Evolutionary conservation across 92 coral and sea anemone genomes (phyloP), one percentile per base, ranked within the genome.

Genomic region (Porites divaricata): DNA sequence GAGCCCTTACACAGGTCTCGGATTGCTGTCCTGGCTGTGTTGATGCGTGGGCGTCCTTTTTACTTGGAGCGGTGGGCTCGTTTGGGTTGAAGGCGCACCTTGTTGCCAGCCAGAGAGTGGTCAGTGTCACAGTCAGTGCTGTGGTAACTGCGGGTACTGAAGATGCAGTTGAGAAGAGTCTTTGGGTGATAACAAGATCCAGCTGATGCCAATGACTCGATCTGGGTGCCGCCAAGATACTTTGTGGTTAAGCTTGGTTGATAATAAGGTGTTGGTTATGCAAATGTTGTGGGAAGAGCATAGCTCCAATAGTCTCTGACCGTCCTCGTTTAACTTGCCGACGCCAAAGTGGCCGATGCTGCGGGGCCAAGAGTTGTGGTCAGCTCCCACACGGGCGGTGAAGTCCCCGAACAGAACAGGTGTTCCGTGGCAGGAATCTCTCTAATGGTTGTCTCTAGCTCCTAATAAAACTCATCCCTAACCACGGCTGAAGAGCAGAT

Each of bases 121-220:
- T 81, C 81, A 26, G 87, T 61, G 90, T 81, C 90, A 50, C 89
- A 87, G 50, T 85, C 84, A 49, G 88, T 77, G 25, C 88, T 65
- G 22, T 84, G 81, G 67, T 74, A 75, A 25, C 67, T 52, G 67
- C 88, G 67, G 2, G 81, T 84, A 12, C 16, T 3, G 59, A 77
- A 6, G 89, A 85, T 72, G 25, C 67, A 8, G 84, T 85, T 85
- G 25, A 75, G 88, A 19, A 15, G 41, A 51, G 56, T 28, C 84
- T 67, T 6, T 78, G 7, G 57, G 77, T 77, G 48, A 77, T 67
- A 51, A 70, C 76, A 23, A 85, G 49, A 45, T 77, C 84, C 78
- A 85, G 76, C 77, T 85, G 83, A 66, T 85, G 75, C 88, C 77
- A 85, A 58, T 76, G 89, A 49, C 81, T 10, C 4, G 83, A 77